A percentile compares a stretch with the other conserved stretches of the same genome.
These are phyloP conservation scores for Eristalis intricaria DNA, from an alignment of 2,888 invertebrate species.

Conservation along the genomic window DNA sequence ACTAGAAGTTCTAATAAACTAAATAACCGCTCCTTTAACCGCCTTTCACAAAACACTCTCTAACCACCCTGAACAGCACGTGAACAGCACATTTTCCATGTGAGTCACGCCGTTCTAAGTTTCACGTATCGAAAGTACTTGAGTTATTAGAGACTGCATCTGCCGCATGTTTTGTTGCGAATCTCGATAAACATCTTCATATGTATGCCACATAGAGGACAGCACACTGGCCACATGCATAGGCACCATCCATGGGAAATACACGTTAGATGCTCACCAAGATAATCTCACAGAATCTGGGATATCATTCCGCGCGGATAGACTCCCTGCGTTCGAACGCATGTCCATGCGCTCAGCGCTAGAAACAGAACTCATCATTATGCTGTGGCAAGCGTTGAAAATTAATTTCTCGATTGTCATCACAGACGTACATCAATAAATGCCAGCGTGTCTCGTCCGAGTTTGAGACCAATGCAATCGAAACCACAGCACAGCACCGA, in stretches of 20 bases:
- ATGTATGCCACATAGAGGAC: constrained; percentile 20
- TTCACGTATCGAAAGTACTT: constrained; percentile 43
- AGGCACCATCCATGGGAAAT: constrained; percentile 44
- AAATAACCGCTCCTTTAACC: too few relatives aligned
- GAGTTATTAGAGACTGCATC: constrained; percentile 31
- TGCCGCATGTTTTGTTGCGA: constrained; percentile 33
- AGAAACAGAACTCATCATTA: constrained; percentile 8
- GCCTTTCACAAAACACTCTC: too few relatives aligned
- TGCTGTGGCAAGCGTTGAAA: constrained; percentile 14
- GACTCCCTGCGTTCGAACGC: constrained; percentile 8
- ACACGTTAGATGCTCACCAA: constrained; percentile 27
- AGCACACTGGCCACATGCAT: constrained; percentile 3
- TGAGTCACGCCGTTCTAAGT: background rate
- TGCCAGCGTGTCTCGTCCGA: constrained; percentile 56
- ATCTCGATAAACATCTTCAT: constrained; percentile 52
- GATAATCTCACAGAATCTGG: background rate
- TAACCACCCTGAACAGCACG: too few relatives aligned
- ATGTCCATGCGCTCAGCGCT: background rate
- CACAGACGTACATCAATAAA: constrained; percentile 41
- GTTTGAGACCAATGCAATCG: too few relatives aligned
- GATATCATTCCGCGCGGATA: constrained; percentile 15
- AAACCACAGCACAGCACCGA: background rate
- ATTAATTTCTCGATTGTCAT: constrained; percentile 33
- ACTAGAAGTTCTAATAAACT: too few relatives aligned
- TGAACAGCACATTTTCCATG: constrained; percentile 46